phyloP scores from a whole-genome alignment of 2,113 vertebrate species.

The Coracopsis vasa region DNA sequence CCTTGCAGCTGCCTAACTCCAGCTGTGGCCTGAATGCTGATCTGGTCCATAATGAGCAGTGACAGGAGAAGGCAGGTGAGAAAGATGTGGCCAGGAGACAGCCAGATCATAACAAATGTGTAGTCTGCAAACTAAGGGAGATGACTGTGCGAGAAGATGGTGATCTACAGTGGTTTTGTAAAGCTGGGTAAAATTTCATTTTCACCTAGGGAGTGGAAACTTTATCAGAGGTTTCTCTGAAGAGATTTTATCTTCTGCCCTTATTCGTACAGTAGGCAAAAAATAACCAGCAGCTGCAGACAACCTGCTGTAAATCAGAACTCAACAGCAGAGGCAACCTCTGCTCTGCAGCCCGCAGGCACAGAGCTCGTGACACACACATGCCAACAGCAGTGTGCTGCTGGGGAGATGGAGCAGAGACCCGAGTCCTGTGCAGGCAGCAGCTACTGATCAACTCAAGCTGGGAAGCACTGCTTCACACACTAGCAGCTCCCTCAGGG shows the following conservation, averaged over 20 bases:
- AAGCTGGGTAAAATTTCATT: not conserved
- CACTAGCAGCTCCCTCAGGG: not conserved
- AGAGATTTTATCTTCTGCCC: not conserved
- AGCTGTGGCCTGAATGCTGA: not conserved
- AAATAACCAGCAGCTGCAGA: not conserved
- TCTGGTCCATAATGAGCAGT: not conserved
- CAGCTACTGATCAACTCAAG: not conserved
- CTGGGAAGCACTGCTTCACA: not conserved
- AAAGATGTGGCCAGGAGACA: not conserved
- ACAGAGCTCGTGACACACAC: not conserved
- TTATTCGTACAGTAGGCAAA: not conserved
- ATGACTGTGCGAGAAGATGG: not conserved
- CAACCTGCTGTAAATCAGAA: not conserved
- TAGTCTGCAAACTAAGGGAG: not conserved
- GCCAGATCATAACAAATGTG: not conserved
- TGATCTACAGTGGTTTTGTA: not conserved
- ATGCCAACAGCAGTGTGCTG: not conserved
- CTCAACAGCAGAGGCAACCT: not conserved
- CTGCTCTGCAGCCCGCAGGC: rapidly evolving
- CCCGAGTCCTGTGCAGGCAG: not conserved
- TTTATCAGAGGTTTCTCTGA: not conserved
- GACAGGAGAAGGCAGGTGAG: not conserved
- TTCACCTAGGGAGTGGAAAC: not conserved
- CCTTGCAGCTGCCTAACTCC: not conserved
- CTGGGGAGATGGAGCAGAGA: not conserved